A percentile compares a stretch with the other conserved stretches of the same genome.
phyloP scores from a whole-genome alignment of 2,888 invertebrate species.

The Asteroscopus sphinx region DNA sequence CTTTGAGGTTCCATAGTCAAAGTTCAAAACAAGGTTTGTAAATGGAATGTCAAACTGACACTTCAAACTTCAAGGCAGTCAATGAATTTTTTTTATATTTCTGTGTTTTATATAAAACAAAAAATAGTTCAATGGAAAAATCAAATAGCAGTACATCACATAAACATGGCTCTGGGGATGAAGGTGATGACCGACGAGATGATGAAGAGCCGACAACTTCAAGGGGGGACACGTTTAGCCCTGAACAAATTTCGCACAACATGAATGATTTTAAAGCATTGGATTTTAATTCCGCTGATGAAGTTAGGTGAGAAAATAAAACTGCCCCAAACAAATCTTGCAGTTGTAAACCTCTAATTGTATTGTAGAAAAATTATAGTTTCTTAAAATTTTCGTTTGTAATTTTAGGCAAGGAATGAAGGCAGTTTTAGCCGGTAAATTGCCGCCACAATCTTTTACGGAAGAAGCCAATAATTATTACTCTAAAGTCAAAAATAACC shows the following conservation, averaged over 20 bases:
- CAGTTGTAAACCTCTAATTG: no score
- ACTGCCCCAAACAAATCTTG: not conserved
- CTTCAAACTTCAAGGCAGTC: not conserved
- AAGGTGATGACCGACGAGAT: constrained; percentile 8
- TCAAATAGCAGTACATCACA: constrained; percentile 10
- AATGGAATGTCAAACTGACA: constrained; percentile 31
- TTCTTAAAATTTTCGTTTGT: not conserved
- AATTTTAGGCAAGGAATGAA: constrained; percentile 73
- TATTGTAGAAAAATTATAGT: not conserved
- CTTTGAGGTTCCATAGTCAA: no score
- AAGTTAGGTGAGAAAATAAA: constrained; percentile 66
- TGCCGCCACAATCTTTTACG: constrained; percentile 17
- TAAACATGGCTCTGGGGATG: constrained; percentile 7
- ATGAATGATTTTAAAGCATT: constrained; percentile 62
- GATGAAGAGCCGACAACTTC: constrained; percentile 46
- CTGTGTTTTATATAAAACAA: constrained; percentile 8
- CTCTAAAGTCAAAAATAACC: not conserved
- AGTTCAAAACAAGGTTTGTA: constrained; percentile 1
- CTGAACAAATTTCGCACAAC: constrained; percentile 36
- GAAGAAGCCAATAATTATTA: constrained; percentile 15
- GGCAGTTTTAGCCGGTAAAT: constrained; percentile 49
- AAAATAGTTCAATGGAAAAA: constrained; percentile 35
- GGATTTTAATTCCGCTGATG: constrained; percentile 75
- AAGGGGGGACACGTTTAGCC: constrained; percentile 5
- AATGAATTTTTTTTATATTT: constrained; percentile 13